These are phyloP conservation scores for Ahaetulla prasina DNA, from an alignment of 2,113 vertebrate species.

Conservation along the genomic window DNA sequence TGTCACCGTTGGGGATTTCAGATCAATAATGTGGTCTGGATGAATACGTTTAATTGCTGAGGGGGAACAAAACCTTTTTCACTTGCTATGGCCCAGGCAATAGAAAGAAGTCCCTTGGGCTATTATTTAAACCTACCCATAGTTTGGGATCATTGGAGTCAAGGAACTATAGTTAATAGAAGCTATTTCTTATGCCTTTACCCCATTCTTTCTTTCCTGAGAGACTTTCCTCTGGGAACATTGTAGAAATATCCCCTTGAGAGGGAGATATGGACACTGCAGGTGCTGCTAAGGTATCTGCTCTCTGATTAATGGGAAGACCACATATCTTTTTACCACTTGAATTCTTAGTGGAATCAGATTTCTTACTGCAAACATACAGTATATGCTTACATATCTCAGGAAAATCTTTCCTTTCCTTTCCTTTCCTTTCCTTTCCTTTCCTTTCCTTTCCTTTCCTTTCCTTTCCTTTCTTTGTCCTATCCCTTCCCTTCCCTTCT, in stretches of 20 bases:
- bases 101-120: background rate
- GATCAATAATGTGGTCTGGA: background rate
- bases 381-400: background rate
- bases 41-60: background rate
- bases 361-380: background rate
- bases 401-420: background rate
- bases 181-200: background rate
- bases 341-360: background rate
- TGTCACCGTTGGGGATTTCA: background rate
- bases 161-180: background rate
- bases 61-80: background rate
- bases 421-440: no score
- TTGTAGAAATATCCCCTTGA: background rate
- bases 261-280: background rate
- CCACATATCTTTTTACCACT: background rate
- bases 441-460: no score
- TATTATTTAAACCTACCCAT: background rate
- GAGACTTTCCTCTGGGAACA: background rate
- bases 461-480: no score
- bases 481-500: no score
- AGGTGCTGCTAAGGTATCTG: background rate
- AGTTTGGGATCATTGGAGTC: background rate
- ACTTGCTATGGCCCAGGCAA: background rate
- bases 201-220: background rate
- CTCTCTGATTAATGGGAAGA: background rate